phyloP scores from a whole-genome alignment of 2,113 vertebrate species.

The Cheirogaleus medius region DNA sequence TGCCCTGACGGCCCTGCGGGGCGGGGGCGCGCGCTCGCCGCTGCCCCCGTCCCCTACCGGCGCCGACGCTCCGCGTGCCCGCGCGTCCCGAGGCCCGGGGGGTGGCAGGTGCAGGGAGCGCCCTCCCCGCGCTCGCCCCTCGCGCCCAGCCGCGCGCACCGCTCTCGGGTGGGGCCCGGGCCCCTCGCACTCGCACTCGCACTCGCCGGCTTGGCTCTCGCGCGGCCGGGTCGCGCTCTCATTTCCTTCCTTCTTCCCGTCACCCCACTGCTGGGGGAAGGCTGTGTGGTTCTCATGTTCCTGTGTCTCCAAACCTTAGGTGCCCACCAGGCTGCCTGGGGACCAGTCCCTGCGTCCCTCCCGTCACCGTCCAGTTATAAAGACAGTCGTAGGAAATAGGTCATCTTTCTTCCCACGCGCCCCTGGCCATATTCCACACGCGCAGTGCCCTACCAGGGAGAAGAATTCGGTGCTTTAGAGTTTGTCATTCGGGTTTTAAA shows the following conservation, averaged over 20 bases:
- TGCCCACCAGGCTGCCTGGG: not conserved
- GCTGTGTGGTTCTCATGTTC: not conserved
- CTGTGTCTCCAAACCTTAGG: not conserved
- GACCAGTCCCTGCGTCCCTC: not conserved
- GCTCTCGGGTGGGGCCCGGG: slow-evolving; percentile 38
- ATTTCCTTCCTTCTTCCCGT: slow-evolving; percentile 29
- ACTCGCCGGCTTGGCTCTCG: not conserved
- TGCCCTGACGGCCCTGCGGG: not conserved
- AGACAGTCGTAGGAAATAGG: slow-evolving; percentile 60
- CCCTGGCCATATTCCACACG: slow-evolving; percentile 30
- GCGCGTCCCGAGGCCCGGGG: not conserved
- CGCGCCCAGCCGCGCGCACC: slow-evolving; percentile 52
- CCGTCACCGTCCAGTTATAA: not conserved
- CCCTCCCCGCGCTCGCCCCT: not conserved
- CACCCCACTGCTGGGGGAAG: not conserved
- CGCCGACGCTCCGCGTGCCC: not conserved
- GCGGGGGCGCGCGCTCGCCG: not conserved
- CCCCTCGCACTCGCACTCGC: not conserved
- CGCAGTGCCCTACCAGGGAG: slow-evolving; percentile 40
- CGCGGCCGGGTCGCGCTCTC: not conserved
- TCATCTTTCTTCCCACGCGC: slow-evolving; percentile 61
- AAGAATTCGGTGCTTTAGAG: slow-evolving; percentile 20
- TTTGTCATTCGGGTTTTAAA: slow-evolving; percentile 2
- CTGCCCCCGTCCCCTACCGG: no score
- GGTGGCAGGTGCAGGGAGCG: slow-evolving; percentile 49